A percentile compares a stretch with the other conserved stretches of the same genome.
phyloP scores from a whole-genome alignment of 2,888 invertebrate species.

The Abrostola tripartita region DNA sequence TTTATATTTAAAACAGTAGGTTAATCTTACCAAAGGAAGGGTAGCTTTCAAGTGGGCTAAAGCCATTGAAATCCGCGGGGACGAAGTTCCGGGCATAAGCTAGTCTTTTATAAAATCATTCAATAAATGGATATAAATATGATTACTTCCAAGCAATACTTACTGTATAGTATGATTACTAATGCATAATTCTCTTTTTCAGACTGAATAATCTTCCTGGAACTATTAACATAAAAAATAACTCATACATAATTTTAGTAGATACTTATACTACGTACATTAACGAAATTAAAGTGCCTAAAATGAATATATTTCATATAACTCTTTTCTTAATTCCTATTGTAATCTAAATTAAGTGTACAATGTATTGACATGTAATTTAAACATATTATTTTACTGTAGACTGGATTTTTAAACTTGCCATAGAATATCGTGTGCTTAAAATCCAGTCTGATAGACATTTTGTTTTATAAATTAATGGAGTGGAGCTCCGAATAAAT shows the following conservation, averaged over 20 bases:
- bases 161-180: neutral
- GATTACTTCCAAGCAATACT: too few species aligned
- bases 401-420: slow-evolving; percentile 44
- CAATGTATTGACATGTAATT: slow-evolving; percentile 56
- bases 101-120: too few species aligned
- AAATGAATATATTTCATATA: slow-evolving; percentile 15
- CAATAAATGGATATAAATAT: too few species aligned
- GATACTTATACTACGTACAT: too few species aligned
- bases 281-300: slow-evolving; percentile 43
- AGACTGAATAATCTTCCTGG: slow-evolving; percentile 67
- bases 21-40: too few species aligned
- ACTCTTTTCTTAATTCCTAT: slow-evolving; percentile 26
- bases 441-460: slow-evolving; percentile 48
- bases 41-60: too few species aligned
- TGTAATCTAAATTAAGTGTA: slow-evolving; percentile 61
- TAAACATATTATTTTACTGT: slow-evolving; percentile 42
- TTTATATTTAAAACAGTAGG: too few species aligned
- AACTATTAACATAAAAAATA: slow-evolving; percentile 34
- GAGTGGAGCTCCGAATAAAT: slow-evolving; percentile 77
- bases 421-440: slow-evolving; percentile 42
- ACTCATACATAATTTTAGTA: slow-evolving; percentile 11
- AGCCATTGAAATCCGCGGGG: too few species aligned
- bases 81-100: too few species aligned
- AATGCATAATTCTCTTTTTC: slow-evolving; percentile 57
- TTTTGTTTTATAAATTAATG: slow-evolving; percentile 62